Percentiles rank a stretch among this genome's conserved stretches.
These are phyloP conservation scores for Halcyon chelicuti DNA, from an alignment of 2,797 vertebrate genomes.

Conservation along the genomic window DNA sequence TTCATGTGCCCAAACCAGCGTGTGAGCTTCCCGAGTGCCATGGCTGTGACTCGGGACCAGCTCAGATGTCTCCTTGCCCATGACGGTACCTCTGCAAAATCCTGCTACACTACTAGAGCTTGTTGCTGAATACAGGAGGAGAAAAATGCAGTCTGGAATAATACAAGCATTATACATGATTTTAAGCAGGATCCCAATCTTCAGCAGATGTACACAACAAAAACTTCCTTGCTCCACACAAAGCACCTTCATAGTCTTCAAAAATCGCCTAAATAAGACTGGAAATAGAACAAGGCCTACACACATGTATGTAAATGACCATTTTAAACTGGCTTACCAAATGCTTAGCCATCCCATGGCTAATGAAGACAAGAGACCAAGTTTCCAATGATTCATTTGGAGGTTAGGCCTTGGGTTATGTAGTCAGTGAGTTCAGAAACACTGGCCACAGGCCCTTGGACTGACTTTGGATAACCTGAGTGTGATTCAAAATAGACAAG, in stretches of 20 bases:
- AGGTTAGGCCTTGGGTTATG: background rate
- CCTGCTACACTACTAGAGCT: background rate
- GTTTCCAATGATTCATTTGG: background rate
- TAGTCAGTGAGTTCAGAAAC: background rate
- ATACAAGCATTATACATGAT: background rate
- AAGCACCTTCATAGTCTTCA: background rate
- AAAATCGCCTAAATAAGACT: background rate
- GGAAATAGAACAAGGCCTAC: background rate
- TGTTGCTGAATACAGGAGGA: background rate
- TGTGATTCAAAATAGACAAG: background rate
- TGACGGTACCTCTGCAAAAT: background rate
- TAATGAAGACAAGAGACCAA: background rate
- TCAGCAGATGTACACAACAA: background rate
- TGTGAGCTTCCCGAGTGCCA: background rate
- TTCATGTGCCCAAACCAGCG: background rate
- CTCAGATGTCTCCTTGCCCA: background rate
- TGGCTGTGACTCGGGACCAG: background rate
- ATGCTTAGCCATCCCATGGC: background rate
- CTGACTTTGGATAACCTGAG: background rate
- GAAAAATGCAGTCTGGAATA: background rate
- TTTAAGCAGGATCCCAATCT: background rate
- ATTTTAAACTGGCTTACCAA: background rate
- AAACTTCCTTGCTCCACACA: background rate
- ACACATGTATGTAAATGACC: background rate
- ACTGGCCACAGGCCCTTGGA: background rate